Evolutionary conservation across 2,797 vertebrate genomes (phyloP).

Genomic region (Pseudopleuronectes americanus): DNA sequence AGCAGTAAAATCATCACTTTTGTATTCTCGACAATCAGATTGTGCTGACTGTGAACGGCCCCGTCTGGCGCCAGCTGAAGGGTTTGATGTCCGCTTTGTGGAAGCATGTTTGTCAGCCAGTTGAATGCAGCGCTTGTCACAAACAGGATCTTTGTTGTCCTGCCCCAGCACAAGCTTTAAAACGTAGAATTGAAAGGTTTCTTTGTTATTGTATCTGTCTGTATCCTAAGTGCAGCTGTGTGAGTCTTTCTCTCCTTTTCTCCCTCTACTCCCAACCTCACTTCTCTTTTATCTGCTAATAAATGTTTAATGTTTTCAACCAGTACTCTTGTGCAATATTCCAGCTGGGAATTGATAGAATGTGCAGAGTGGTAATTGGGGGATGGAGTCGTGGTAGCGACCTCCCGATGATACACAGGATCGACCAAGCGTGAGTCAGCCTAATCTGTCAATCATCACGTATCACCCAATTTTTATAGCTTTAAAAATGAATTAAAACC

Average conservation of each 20-base stretch:
- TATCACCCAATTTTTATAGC: too few species aligned
- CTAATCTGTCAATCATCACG: too few species aligned
- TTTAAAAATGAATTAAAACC: too few species aligned
- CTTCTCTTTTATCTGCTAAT: conserved; percentile 22
- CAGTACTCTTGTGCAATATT: not conserved
- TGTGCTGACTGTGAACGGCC: conserved; percentile 22
- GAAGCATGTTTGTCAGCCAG: conserved; percentile 36
- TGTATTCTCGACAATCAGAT: conserved; percentile 16
- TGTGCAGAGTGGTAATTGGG: too few species aligned
- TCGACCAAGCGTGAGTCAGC: too few species aligned
- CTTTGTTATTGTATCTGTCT: conserved; percentile 21
- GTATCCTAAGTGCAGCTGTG: conserved; percentile 24
- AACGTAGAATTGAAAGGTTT: conserved; percentile 11
- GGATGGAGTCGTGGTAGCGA: too few species aligned
- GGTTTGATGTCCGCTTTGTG: conserved; percentile 16
- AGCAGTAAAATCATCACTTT: not conserved
- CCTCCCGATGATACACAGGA: too few species aligned
- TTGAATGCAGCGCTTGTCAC: conserved; percentile 8
- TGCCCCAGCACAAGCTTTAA: conserved; percentile 33
- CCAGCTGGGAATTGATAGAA: not conserved
- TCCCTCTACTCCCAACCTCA: not conserved
- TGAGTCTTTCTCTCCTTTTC: not conserved
- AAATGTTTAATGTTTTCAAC: conserved; percentile 45
- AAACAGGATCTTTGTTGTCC: conserved; percentile 6
- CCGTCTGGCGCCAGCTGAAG: not conserved